Evolutionary conservation across 1,140 invertebrate species (phyloP), one percentile per base, ranked within the genome.

Genomic region (Trichonephila clavipes): DNA sequence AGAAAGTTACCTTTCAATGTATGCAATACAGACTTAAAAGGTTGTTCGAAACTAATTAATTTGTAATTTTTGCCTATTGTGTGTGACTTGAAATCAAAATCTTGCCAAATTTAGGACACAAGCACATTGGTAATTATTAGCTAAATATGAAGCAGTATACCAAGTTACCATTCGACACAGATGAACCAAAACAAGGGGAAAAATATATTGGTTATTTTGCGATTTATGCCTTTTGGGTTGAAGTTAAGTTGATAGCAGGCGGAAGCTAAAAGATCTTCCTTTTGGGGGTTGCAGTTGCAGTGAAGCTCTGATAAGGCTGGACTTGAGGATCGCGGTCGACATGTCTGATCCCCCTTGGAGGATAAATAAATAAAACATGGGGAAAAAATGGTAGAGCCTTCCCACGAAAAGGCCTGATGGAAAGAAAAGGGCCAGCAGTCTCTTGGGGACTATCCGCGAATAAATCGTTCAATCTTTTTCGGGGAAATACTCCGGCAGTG

Each of bases 321-420:
- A 77, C 72, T 77, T 1, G 72, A 77, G 28, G 72, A 77, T 77
- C 72, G 72, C 72, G 72, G 72, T 77, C 72, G 72, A 77, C 72
- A 34, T n/a, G n/a, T 77, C 72, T 77, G 72, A 77, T 77, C 72
- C 72, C 69, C 72, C 72, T 28, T 40, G 24, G 72, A 77, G 72
- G 34, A 77, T 77, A 77, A 77, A 77, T 77, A 77, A 77, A 77
- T 77, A 77, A 77, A 77, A 77, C 72, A 77, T 77, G 72, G 72
- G 6, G 64, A n/a, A n/a, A 40, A 18, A 18, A 28, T 24, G 28
- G 72, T 0, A 18, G 18, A 40, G 7, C 14, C 51, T 51, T 51
- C 34, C 34, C 4, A 40, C 34, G 34, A 77, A 34, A 77, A 34
- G 72, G 34, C 72, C 28, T 77, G 72, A 77, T 77, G 72, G 28